phyloP scores from a whole-genome alignment of 2,888 invertebrate species.

The Megastigmus dorsalis region DNA sequence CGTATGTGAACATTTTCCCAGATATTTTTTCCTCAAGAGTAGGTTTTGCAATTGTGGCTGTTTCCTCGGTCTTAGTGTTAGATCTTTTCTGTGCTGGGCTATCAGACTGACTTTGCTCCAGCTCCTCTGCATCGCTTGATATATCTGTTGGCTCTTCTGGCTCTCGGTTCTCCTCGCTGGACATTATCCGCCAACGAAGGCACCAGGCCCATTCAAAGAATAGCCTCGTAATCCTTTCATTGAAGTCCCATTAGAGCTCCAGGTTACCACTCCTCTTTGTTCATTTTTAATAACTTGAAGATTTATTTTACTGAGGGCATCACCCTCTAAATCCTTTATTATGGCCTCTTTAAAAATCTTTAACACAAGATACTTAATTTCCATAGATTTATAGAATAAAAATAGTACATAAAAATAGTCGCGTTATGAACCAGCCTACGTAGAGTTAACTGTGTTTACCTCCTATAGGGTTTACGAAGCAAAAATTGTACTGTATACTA shows the following conservation, averaged over 20 bases:
- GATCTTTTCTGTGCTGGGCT: slow-evolving; percentile 1
- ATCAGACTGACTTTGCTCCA: slow-evolving; percentile 53
- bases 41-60: slow-evolving; percentile 20
- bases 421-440: no score
- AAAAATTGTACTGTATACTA: no score
- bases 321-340: background rate
- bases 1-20: slow-evolving; percentile 78
- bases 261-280: no score
- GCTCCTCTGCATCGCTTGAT: slow-evolving; percentile 69
- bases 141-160: slow-evolving; percentile 58
- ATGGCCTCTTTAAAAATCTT: no score
- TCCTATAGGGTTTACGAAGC: no score
- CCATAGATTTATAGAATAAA: no score
- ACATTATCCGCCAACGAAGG: slow-evolving; percentile 66
- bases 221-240: slow-evolving; percentile 28
- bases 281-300: background rate
- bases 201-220: slow-evolving; percentile 31
- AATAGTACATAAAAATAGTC: no score
- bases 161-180: slow-evolving; percentile 64
- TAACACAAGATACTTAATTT: no score
- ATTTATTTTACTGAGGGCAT: background rate
- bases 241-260: slow-evolving; percentile 29
- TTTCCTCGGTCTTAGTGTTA: slow-evolving; percentile 6
- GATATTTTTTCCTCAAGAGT: slow-evolving; percentile 64
- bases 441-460: no score